A percentile compares a stretch with the other conserved stretches of the same genome.
These are phyloP conservation scores for Sebastes itinus DNA, from an alignment of 2,797 vertebrate genomes.

Conservation along the genomic window DNA sequence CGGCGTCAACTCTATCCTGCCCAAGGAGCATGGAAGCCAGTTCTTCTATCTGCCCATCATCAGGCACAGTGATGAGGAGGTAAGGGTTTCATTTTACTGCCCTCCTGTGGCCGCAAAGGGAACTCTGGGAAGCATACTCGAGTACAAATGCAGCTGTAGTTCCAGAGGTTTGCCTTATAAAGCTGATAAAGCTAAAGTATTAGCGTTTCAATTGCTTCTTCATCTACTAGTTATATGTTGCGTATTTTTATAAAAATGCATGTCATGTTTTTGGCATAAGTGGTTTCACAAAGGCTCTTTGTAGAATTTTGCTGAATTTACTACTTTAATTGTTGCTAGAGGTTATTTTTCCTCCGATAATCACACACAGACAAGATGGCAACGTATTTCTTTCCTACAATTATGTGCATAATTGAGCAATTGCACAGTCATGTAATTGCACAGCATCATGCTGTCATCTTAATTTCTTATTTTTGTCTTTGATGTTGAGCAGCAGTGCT, in stretches of 20 bases:
- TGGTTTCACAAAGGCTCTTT: neutral
- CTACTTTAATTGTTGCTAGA: neutral
- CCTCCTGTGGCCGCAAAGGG: constrained; percentile 44
- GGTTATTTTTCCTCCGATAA: neutral
- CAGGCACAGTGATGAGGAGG: constrained; percentile 94
- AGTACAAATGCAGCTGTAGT: neutral
- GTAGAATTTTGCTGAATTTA: neutral
- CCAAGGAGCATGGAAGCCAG: constrained; percentile 97
- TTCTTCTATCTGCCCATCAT: constrained; percentile 98
- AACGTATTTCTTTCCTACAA: neutral
- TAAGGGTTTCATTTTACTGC: constrained; percentile 68
- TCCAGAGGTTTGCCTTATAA: neutral
- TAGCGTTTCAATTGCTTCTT: neutral
- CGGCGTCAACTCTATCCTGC: constrained; percentile 96
- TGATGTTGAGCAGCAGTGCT: constrained; percentile 1
- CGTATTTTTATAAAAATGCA: neutral
- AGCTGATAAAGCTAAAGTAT: neutral
- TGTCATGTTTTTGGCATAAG: neutral
- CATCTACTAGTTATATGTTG: neutral
- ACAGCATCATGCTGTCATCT: neutral
- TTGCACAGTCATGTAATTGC: constrained; percentile 11
- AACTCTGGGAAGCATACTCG: neutral
- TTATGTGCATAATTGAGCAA: constrained; percentile 22
- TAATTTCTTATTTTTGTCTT: neutral
- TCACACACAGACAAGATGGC: neutral